Base-by-base conservation (phyloP, 1,140 invertebrate species). In the Colletes gigas region DNA sequence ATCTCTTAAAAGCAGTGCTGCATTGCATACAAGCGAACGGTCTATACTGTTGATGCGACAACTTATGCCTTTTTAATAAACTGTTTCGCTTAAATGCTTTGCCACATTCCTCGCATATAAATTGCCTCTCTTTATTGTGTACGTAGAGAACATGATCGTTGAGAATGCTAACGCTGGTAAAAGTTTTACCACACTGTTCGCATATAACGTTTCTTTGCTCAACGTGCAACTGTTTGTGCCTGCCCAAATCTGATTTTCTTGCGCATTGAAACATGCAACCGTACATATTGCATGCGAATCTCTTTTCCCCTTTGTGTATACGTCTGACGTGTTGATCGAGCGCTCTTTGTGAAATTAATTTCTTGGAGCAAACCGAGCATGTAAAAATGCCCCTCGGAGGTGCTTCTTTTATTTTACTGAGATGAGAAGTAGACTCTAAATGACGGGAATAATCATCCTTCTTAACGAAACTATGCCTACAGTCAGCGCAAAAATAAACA, bases 141-240 rank as follows among this genome's bases (percentile, higher is more conserved):
- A 91, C 81, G 17, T 91, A 91, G 14, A 91, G 86, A 14, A 91
- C 87, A 44, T 91, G 90, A 71, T 91, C 90, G 12, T 91, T 91
- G 9, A 91, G 85, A n/a, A 91, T 90, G 62, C 89, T 90, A 12
- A 90, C 75, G 15, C 89, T 92, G 10, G 90, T 90, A 63, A 92
- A 93, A 4, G 89, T 88, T 75, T 92, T 93, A 54, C 92, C 92
- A 67, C 92, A 93, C 65, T 92, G 89, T 68, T 93, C 91, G 55
- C 91, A 93, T 3, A 91, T 81, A 41, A 90, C 66, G 44, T 90
- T 91, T 12, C 89, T 79, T 30, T 92, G 85, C 67, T 90, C 88
- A 4, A 92, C 83, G 66, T 93, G 92, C 15, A 91, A 78, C n/a
- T 90, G 88, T 57, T 90, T 86, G 63, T 93, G 92, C 19, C 90